Percentiles rank a stretch among this genome's conserved stretches.
Evolutionary conservation across 2,888 invertebrate genomes (phyloP).

Genomic region (Melangyna quadrimaculata): DNA sequence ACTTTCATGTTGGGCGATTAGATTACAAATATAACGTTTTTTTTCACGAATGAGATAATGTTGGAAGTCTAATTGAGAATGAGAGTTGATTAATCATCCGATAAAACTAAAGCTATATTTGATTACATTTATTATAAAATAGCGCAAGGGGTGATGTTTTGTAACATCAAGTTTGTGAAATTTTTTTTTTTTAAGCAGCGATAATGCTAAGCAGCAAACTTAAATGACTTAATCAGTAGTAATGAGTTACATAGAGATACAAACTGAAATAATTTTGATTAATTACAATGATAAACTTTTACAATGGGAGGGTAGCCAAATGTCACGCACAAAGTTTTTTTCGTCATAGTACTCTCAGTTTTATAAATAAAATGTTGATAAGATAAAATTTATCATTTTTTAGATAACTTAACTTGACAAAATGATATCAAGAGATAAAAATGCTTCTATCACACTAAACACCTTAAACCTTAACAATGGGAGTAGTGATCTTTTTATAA

Average conservation of each 20-base stretch:
- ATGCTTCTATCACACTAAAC: background rate
- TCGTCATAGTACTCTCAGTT: slow-evolving; percentile 34
- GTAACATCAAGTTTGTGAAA: background rate
- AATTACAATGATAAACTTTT: slow-evolving; percentile 1
- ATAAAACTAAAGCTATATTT: slow-evolving; percentile 33
- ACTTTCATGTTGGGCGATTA: slow-evolving; percentile 56
- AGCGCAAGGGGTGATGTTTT: slow-evolving; percentile 1
- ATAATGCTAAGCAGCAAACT: background rate
- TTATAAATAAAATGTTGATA: slow-evolving; percentile 38
- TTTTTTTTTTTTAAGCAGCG: background rate
- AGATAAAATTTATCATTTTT: slow-evolving; percentile 47
- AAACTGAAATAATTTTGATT: background rate
- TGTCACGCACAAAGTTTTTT: background rate
- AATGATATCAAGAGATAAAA: background rate
- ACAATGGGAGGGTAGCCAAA: background rate
- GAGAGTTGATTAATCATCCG: slow-evolving; percentile 39
- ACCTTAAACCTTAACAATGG: background rate
- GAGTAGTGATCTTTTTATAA: background rate
- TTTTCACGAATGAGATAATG: slow-evolving; percentile 1
- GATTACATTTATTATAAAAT: slow-evolving; percentile 56
- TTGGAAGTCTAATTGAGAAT: slow-evolving; percentile 1
- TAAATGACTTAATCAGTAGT: background rate
- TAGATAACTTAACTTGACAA: background rate
- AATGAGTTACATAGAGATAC: background rate
- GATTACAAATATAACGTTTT: slow-evolving; percentile 22